Evolutionary conservation across 2,888 invertebrate species (phyloP), one percentile per base, ranked within the genome.

Genomic region (Chironomus tentans): DNA sequence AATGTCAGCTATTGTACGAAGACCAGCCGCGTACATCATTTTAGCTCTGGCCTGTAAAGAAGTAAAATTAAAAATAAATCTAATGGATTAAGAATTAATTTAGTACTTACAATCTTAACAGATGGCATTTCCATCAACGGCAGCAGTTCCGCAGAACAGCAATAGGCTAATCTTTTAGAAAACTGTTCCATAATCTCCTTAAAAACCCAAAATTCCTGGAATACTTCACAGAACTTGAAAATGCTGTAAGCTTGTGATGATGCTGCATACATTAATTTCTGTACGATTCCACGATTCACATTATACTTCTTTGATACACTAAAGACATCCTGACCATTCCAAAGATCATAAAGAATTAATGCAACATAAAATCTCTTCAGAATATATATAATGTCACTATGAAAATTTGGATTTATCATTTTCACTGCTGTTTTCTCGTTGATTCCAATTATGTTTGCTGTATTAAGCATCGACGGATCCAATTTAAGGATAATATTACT

Each of bases 91-190:
- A 28, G 5, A 4, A 4, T 28, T 4, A 28, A 28, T 28, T 5
- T 5, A 5, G 5, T 28, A 38, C 80, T 81, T 83, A 91, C 91
- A 84, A 92, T 90, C 86, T 92, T 94, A 3, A 98, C 95, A 21
- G 90, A 89, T 2, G 97, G 97, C 79, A 98, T 86, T 78, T 95
- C 93, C 90, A 98, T 89, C 18, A 98, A 86, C 12, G 91, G 90
- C 47, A 90, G 85, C 76, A 98, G 85, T 79, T 96, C 95, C 0
- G 88, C 85, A 7, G 91, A 88, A 77, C 93, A 93, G 83, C 95
- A 95, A 81, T 92, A 90, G 78, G 91, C 89, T 79, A 98, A 86
- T 77, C 91, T 87, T 79, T 88, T 86, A 46, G 91, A 88, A 81
- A 98, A 90, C 78, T 89, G 88, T 21, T 84, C 87, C 76, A 98